These are phyloP conservation scores for Cynaeus angustus DNA, from an alignment of 2,888 invertebrate species.

Conservation along the genomic window DNA sequence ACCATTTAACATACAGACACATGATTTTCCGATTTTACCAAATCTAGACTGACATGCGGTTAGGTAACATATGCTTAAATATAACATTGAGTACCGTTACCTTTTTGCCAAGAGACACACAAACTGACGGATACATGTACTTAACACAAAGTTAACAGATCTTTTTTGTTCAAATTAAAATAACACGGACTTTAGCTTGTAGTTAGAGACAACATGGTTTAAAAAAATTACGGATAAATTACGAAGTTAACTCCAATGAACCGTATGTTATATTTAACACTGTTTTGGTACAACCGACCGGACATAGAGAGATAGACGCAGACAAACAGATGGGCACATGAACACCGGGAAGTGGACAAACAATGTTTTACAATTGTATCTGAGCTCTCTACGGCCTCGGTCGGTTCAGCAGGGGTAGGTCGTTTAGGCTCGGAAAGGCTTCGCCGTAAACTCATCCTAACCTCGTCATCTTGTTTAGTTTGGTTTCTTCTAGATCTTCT, in stretches of 20 bases:
- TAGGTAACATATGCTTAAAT: slow-evolving; percentile 30
- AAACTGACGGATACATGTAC: slow-evolving; percentile 32
- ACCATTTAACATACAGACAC: slow-evolving; percentile 29
- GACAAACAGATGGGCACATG: slow-evolving; percentile 14
- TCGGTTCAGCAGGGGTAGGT: neutral
- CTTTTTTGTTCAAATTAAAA: slow-evolving; percentile 9
- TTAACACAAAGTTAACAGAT: slow-evolving; percentile 26
- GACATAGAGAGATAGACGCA: slow-evolving; percentile 19
- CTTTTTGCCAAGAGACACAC: slow-evolving; percentile 27
- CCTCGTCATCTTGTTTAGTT: slow-evolving; percentile 9
- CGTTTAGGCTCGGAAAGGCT: neutral
- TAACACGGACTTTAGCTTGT: slow-evolving; percentile 16
- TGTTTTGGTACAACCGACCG: slow-evolving; percentile 14
- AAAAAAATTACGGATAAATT: slow-evolving; percentile 20
- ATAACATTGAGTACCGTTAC: slow-evolving; percentile 27
- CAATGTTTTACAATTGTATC: slow-evolving; percentile 9
- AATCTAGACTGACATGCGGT: slow-evolving; percentile 35
- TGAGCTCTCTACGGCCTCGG: neutral
- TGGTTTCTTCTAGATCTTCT: slow-evolving; percentile 10
- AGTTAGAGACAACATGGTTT: slow-evolving; percentile 20
- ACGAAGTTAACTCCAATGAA: too few species aligned
- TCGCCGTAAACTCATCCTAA: neutral
- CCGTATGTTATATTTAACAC: slow-evolving; percentile 23
- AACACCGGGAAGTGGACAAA: slow-evolving; percentile 22
- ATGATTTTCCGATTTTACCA: slow-evolving; percentile 30